These are phyloP conservation scores for Trichogramma evanescens DNA, from an alignment of 2,888 invertebrate species.

Conservation along the genomic window DNA sequence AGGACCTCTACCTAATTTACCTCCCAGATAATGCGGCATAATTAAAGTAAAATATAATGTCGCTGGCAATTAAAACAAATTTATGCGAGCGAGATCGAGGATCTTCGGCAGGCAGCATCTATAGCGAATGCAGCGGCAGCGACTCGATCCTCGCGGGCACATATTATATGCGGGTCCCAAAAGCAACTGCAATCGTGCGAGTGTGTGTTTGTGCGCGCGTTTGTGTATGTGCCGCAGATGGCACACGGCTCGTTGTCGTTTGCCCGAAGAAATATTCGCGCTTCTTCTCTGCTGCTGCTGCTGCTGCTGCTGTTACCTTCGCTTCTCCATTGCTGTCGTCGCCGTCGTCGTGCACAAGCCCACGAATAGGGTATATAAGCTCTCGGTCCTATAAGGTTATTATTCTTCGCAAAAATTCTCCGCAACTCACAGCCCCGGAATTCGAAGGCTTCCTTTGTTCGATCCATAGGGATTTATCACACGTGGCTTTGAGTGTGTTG, in stretches of 20 bases:
- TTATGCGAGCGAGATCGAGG: constrained; percentile 49
- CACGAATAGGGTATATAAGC: too few relatives aligned
- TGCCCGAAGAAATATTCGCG: not conserved
- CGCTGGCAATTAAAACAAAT: constrained; percentile 50
- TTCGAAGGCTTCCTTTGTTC: constrained; percentile 20
- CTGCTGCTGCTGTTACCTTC: constrained; percentile 2
- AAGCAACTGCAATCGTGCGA: constrained; percentile 22
- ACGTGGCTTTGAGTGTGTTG: constrained; percentile 14
- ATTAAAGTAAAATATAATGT: constrained; percentile 50
- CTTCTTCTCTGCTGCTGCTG: not conserved
- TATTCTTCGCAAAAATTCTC: constrained; percentile 2
- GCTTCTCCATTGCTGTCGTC: not conserved
- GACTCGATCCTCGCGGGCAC: not conserved
- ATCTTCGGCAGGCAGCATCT: constrained; percentile 33
- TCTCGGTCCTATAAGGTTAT: not conserved
- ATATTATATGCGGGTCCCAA: too few relatives aligned
- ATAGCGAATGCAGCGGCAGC: constrained; percentile 25
- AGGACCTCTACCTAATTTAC: constrained; percentile 44
- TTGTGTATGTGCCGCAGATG: constrained; percentile 17
- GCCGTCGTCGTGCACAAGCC: too few relatives aligned
- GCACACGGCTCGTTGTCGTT: constrained; percentile 13
- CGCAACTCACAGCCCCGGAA: constrained; percentile 14
- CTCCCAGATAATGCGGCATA: constrained; percentile 49
- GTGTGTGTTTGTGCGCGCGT: constrained; percentile 24
- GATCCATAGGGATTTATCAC: not conserved